Evolutionary conservation across 2,888 invertebrate genomes (phyloP).

Genomic region (Diabrotica balteata): DNA sequence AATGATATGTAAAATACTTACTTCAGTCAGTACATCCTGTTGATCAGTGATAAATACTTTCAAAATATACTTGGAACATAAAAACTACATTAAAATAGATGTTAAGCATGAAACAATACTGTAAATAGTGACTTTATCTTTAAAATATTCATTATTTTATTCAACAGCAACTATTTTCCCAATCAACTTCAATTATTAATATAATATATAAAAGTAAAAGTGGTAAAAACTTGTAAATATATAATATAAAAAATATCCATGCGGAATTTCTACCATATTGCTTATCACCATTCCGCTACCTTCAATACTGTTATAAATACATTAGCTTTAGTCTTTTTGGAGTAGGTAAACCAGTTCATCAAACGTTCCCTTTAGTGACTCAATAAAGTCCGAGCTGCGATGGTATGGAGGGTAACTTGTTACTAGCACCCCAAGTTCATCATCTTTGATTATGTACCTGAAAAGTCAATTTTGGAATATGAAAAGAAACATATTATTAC

Average conservation of each 20-base stretch:
- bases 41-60: no score
- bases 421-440: slow-evolving; percentile 82
- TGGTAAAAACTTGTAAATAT: neutral
- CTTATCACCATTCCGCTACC: slow-evolving; percentile 1
- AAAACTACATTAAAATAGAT: no score
- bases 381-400: slow-evolving; percentile 75
- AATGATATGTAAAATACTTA: no score
- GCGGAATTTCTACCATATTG: neutral
- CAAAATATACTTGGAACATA: no score
- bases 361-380: slow-evolving; percentile 75
- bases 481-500: slow-evolving; percentile 36
- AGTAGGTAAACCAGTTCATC: slow-evolving; percentile 66
- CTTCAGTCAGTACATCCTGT: no score
- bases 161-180: no score
- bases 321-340: slow-evolving; percentile 26
- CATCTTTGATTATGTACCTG: slow-evolving; percentile 87
- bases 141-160: no score
- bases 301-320: neutral
- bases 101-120: no score
- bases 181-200: no score
- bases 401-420: slow-evolving; percentile 78
- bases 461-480: slow-evolving; percentile 47
- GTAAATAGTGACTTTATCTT: no score
- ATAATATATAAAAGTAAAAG: no score
- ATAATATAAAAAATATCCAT: neutral